These are phyloP conservation scores for Dinocampus coccinellae DNA, from an alignment of 2,888 invertebrate genomes.

Conservation along the genomic window DNA sequence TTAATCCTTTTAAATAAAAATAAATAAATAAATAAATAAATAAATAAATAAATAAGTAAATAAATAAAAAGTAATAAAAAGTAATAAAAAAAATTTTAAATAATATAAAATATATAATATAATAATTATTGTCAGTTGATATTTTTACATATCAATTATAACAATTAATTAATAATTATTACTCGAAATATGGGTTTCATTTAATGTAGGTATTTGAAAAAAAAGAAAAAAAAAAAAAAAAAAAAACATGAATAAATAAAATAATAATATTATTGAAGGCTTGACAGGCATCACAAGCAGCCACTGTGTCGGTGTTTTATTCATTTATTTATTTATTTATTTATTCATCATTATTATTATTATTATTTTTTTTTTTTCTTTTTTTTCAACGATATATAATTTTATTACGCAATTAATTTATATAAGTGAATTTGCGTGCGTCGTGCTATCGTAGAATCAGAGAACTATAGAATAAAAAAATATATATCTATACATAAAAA, in stretches of 20 bases:
- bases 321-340: no score
- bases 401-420: slow-evolving; percentile 1
- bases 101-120: no score
- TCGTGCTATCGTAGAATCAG: neutral
- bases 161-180: neutral
- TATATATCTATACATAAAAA: no score
- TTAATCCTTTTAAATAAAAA: neutral
- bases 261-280: neutral
- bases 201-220: neutral
- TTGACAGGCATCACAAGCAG: slow-evolving; percentile 19
- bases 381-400: no score
- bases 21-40: neutral
- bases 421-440: slow-evolving; percentile 29
- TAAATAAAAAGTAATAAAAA: neutral
- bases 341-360: no score
- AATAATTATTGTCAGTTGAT: neutral
- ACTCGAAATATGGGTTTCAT: neutral
- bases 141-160: neutral
- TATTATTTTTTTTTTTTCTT: no score
- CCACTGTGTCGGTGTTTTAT: neutral
- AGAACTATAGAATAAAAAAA: neutral
- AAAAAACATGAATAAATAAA: no score
- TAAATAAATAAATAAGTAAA: neutral
- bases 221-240: neutral
- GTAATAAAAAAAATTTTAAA: no score